phyloP scores from a whole-genome alignment of 2,113 vertebrate species.

The Myrmecobius fasciatus region DNA sequence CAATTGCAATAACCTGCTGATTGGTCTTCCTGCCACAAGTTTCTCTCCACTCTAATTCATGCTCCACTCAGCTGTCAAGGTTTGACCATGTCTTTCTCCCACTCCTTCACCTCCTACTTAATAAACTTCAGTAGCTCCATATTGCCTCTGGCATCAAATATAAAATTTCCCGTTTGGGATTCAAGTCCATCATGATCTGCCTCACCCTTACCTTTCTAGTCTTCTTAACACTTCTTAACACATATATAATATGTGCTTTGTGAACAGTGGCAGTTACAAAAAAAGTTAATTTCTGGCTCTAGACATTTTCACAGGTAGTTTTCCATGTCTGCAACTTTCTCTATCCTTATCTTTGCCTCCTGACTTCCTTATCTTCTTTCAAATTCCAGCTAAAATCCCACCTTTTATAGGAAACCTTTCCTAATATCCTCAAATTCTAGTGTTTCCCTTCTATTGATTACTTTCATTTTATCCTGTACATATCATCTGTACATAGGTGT shows the following conservation, averaged over 20 bases:
- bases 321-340: not conserved
- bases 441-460: not conserved
- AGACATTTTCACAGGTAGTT: not conserved
- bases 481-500: not conserved
- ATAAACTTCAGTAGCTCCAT: not conserved
- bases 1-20: not conserved
- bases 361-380: not conserved
- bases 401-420: not conserved
- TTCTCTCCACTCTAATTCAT: not conserved
- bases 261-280: not conserved
- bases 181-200: not conserved
- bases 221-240: not conserved
- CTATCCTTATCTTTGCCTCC: not conserved
- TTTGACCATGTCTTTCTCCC: not conserved
- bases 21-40: not conserved
- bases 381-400: not conserved
- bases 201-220: not conserved
- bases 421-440: not conserved
- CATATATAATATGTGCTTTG: not conserved
- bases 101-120: not conserved
- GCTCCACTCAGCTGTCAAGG: not conserved
- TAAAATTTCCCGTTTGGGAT: not conserved
- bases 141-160: not conserved
- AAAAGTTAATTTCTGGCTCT: not conserved
- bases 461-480: not conserved